A percentile compares a stretch with the other conserved stretches of the same genome.
These are phyloP conservation scores for Tetragonisca angustula DNA, from an alignment of 2,888 invertebrate genomes.

Conservation along the genomic window DNA sequence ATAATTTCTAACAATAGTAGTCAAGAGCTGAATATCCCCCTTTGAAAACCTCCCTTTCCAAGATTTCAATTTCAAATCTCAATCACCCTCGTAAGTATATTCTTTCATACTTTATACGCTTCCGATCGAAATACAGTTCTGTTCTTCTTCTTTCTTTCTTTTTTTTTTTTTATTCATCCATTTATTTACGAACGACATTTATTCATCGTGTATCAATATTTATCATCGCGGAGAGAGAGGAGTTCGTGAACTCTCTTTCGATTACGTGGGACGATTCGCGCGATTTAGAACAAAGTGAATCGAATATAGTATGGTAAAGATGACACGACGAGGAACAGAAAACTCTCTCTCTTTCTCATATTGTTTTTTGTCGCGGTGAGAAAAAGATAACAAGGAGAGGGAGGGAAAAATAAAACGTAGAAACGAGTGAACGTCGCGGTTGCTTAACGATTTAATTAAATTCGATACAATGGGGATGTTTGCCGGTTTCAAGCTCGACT, in stretches of 20 bases:
- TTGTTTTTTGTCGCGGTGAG: background rate
- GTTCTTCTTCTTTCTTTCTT: background rate
- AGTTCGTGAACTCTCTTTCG: background rate
- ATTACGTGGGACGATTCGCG: conserved; percentile 8
- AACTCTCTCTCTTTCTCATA: background rate
- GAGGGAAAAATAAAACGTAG: background rate
- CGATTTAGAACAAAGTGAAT: background rate
- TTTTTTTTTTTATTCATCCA: background rate
- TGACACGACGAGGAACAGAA: too few species aligned
- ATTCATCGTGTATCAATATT: conserved; percentile 3
- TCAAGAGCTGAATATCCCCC: background rate
- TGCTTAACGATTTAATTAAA: conserved; percentile 29
- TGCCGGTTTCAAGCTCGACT: background rate
- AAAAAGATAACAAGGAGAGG: background rate
- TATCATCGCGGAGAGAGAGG: background rate
- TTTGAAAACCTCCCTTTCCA: too few species aligned
- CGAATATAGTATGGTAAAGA: too few species aligned
- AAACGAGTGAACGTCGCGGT: background rate
- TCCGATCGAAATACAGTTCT: background rate
- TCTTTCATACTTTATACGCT: background rate
- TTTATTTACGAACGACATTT: conserved; percentile 21
- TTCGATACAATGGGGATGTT: background rate
- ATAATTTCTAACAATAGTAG: too few species aligned
- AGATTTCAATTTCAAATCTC: background rate
- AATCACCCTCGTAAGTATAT: background rate